Evolutionary conservation across 2,797 vertebrate genomes (phyloP).

Genomic region (Falco rusticolus): DNA sequence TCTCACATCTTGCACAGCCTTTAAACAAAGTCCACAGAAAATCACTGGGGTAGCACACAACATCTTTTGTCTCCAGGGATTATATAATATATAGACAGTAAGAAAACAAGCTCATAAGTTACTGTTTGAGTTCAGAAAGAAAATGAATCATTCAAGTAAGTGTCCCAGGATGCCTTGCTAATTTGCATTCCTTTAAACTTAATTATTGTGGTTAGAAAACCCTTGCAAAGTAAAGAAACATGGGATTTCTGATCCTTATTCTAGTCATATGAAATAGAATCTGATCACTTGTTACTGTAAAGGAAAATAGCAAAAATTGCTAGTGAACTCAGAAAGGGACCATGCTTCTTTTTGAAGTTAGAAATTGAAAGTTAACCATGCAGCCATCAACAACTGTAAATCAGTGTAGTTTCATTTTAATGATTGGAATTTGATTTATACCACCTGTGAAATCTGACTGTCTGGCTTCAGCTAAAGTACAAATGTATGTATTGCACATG

Average conservation of each 20-base stretch:
- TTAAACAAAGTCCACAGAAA: background rate
- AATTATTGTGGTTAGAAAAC: constrained; percentile 6
- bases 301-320: background rate
- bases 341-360: background rate
- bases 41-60: background rate
- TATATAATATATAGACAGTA: background rate
- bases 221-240: background rate
- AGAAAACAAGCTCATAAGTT: background rate
- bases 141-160: background rate
- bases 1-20: background rate
- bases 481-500: background rate
- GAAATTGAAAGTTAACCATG: background rate
- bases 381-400: background rate
- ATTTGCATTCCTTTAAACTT: background rate
- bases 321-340: background rate
- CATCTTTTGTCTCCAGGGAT: background rate
- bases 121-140: background rate
- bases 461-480: background rate
- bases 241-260: background rate
- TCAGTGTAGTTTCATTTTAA: background rate
- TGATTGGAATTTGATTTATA: background rate
- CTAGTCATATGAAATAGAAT: background rate
- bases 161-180: background rate
- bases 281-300: background rate
- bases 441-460: background rate